Evolutionary conservation across 2,888 invertebrate genomes (phyloP), one percentile per base, ranked within the genome.

Genomic region (Pristionchus japonicus): DNA sequence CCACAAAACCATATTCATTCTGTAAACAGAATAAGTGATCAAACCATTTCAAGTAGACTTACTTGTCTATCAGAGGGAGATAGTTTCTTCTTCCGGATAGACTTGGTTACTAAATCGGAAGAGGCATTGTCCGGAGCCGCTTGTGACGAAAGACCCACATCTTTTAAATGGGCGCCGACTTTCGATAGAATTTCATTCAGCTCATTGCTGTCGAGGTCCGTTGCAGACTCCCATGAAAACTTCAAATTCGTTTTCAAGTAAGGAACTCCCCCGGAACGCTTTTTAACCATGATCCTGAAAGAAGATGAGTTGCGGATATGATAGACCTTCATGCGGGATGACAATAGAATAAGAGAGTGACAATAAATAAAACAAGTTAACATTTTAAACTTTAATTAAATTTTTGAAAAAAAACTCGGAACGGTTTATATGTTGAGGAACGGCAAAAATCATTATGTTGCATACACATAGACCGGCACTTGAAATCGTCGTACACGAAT

Each of bases 181-280:
- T 70, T 37, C 9, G 6, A 23, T 27, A 86, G 49, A 20, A 86
- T 20, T 27, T 70, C 86, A 37, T 70, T 47, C 31, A 74, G 20
- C 23, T 47, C 67, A 23, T 34, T 23, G 9, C 31, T 31, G 34
- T 74, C 27, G n/a, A 74, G n/a, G 40, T 67, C 52, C 37, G 47
- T 37, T 23, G 70, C 43, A 74, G 86, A 67, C 70, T 86, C 86
- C 86, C 86, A 86, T 37, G 86, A 74, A 67, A 89, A 89, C 64
- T 89, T 89, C 70, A 89, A 31, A n/a, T 84, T 74, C 13, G 89
- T 86, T 88, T 89, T 70, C 47, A 89, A 61, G 74, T 89, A 89
- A 20, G 89, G 89, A 27, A 86, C 52, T 70, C 89, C 89, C 31
- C 87, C 88, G 23, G 52, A 57, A 31, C 74, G 43, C 23, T 88